Conservation (phyloP, 2,113 vertebrate genomes). For the Hippocampus barbouri region DNA sequence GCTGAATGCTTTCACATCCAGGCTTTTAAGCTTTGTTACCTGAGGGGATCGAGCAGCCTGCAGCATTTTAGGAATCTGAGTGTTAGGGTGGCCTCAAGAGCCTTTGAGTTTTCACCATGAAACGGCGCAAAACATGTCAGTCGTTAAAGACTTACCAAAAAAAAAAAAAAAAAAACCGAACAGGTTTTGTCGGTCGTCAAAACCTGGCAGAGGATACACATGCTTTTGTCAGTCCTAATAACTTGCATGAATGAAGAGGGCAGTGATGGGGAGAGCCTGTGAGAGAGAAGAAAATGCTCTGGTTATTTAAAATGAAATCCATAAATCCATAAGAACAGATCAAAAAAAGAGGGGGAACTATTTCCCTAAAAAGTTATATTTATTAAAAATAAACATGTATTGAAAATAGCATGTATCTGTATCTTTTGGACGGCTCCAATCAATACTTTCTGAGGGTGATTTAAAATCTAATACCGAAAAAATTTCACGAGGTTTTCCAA, state of each 20-base stretch:
- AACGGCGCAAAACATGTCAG: conserved; percentile 34
- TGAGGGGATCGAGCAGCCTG: conserved; percentile 33
- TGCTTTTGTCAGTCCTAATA: conserved; percentile 33
- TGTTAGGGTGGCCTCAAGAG: conserved; percentile 13
- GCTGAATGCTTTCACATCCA: conserved; percentile 42
- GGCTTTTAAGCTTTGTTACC: conserved; percentile 47
- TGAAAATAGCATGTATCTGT: too few species aligned
- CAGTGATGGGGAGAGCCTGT: not conserved
- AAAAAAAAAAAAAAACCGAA: conserved; percentile 5
- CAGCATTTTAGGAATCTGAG: conserved; percentile 22
- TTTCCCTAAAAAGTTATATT: not conserved
- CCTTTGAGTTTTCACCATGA: conserved; percentile 25
- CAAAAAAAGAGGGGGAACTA: too few species aligned
- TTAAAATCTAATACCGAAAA: not conserved
- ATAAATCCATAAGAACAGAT: not conserved
- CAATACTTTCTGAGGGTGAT: not conserved
- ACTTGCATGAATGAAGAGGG: conserved; percentile 31
- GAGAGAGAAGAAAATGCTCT: not conserved
- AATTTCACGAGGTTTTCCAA: not conserved
- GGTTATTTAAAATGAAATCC: not conserved
- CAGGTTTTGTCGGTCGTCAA: conserved; percentile 37
- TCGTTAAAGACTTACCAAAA: conserved; percentile 31
- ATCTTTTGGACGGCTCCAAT: not conserved
- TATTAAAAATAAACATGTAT: not conserved
- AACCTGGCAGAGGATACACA: conserved; percentile 27